Evolutionary conservation across 2,888 invertebrate genomes (phyloP).

Genomic region (Piscicola geometra): DNA sequence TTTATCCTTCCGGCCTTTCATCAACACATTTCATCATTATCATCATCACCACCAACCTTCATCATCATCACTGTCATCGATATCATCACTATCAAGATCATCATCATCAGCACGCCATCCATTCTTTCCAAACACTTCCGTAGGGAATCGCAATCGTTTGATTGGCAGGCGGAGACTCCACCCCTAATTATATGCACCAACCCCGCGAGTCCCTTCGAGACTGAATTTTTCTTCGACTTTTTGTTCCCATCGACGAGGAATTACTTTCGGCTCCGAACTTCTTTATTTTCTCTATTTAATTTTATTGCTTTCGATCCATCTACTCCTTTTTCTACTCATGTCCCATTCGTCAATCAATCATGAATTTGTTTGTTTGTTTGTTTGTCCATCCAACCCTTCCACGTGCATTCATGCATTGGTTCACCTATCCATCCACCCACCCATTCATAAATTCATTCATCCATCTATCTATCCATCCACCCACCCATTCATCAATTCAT

Average conservation of each 20-base stretch:
- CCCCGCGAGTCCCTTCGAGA: not conserved
- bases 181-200: slow-evolving; percentile 12
- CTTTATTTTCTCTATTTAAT: not conserved
- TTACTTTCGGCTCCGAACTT: not conserved
- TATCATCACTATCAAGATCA: slow-evolving; percentile 40
- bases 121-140: not conserved
- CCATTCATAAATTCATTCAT: too few species aligned
- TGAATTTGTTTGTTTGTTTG: not conserved
- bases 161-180: not conserved
- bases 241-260: not conserved
- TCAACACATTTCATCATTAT: slow-evolving; percentile 8
- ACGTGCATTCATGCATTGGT: too few species aligned
- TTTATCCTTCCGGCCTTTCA: not conserved
- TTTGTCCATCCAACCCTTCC: not conserved
- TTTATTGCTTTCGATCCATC: not conserved
- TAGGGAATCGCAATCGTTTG: not conserved
- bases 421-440: too few species aligned
- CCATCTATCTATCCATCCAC: too few species aligned
- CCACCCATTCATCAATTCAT: too few species aligned
- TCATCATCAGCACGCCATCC: slow-evolving; percentile 14
- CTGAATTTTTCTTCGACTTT: not conserved
- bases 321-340: too few species aligned
- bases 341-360: too few species aligned
- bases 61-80: slow-evolving; percentile 16
- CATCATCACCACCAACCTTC: slow-evolving; percentile 28